Evolutionary conservation across 2,797 vertebrate genomes (phyloP).

Genomic region (Yasuhikotakia modesta): DNA sequence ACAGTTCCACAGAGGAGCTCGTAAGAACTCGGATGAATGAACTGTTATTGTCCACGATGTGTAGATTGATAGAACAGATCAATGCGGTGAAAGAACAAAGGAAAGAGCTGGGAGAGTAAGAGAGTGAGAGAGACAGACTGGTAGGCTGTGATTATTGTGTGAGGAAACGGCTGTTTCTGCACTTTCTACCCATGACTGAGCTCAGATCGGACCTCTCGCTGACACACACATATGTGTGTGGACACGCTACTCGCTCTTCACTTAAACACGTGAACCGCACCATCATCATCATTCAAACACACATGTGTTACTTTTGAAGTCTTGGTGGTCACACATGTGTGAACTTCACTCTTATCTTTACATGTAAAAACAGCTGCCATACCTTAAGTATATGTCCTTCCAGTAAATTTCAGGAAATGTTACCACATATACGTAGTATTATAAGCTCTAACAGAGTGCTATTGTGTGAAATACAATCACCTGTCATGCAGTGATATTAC

Average conservation of each 20-base stretch:
- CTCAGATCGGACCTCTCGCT: slow-evolving; percentile 19
- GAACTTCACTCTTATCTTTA: not conserved
- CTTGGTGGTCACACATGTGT: not conserved
- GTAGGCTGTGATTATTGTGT: slow-evolving; percentile 34
- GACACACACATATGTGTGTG: slow-evolving; percentile 37
- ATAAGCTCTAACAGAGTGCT: not conserved
- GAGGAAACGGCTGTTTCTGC: slow-evolving; percentile 43
- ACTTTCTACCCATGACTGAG: slow-evolving; percentile 48
- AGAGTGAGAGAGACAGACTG: slow-evolving; percentile 29
- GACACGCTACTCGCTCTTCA: slow-evolving; percentile 14
- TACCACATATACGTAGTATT: not conserved
- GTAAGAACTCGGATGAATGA: slow-evolving; percentile 19
- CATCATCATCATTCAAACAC: not conserved
- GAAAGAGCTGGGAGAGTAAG: slow-evolving; percentile 6
- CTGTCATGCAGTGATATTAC: not conserved
- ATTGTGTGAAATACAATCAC: not conserved
- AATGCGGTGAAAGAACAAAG: slow-evolving; percentile 28
- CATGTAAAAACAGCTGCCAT: not conserved
- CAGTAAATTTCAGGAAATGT: not conserved
- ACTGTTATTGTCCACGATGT: slow-evolving; percentile 29
- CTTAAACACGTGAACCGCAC: not conserved
- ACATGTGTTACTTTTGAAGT: not conserved
- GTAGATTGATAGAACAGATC: slow-evolving; percentile 36
- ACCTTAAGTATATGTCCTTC: too few species aligned
- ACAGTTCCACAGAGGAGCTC: slow-evolving; percentile 3